These are phyloP conservation scores for Syngnathus rostellatus DNA, from an alignment of 2,797 vertebrate genomes.

Conservation along the genomic window DNA sequence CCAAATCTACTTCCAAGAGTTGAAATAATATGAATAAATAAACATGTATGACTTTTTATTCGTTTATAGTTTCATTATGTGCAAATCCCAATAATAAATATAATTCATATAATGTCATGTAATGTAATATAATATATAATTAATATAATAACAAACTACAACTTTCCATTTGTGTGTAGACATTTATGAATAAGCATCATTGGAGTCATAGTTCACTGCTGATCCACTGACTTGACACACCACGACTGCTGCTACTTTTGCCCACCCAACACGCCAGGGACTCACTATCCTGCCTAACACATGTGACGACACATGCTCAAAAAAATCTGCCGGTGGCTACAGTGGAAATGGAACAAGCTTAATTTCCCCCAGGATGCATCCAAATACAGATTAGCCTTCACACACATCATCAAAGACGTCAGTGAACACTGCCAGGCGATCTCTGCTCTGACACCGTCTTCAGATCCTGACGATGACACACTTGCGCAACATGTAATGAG, in stretches of 20 bases:
- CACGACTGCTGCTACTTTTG: slow-evolving; percentile 44
- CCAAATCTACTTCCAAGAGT: too few species aligned
- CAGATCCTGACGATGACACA: slow-evolving; percentile 59
- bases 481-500: slow-evolving; percentile 3
- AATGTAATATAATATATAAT: not conserved
- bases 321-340: slow-evolving; percentile 40
- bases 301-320: not conserved
- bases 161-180: not conserved
- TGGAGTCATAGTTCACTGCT: slow-evolving; percentile 17
- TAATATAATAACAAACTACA: not conserved
- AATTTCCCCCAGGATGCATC: slow-evolving; percentile 75
- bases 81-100: too few species aligned
- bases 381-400: slow-evolving; percentile 68
- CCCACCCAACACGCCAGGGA: slow-evolving; percentile 40
- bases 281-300: slow-evolving; percentile 38
- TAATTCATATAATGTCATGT: too few species aligned
- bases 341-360: slow-evolving; percentile 74
- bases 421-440: slow-evolving; percentile 61
- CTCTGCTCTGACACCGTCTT: slow-evolving; percentile 57
- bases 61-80: too few species aligned
- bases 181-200: not conserved
- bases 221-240: slow-evolving; percentile 35
- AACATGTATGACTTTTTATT: too few species aligned
- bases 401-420: slow-evolving; percentile 75
- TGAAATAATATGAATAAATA: too few species aligned